phyloP scores from a whole-genome alignment of 2,113 vertebrate genomes.

The Eudyptes chrysolophus region DNA sequence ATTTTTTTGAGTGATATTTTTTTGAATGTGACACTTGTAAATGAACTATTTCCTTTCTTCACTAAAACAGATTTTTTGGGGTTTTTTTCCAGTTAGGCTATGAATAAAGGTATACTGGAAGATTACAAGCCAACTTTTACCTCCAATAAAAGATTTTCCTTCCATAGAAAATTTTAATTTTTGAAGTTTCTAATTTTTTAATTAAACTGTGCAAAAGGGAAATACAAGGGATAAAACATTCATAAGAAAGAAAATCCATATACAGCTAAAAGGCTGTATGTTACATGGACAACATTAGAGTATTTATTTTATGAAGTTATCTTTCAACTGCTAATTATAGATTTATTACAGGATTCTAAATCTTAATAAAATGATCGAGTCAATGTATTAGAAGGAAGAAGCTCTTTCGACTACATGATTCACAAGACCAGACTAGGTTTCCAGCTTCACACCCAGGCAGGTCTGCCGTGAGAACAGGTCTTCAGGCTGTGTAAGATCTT shows the following conservation, averaged over 20 bases:
- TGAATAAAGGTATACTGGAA: not conserved
- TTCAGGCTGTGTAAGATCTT: not conserved
- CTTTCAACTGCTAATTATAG: constrained; percentile 35
- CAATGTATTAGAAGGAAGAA: not conserved
- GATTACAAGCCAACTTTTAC: not conserved
- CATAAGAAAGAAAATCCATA: constrained; percentile 22
- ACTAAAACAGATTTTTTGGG: not conserved
- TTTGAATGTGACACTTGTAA: not conserved
- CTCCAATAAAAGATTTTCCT: not conserved
- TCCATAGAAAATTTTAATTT: not conserved
- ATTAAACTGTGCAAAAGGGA: not conserved
- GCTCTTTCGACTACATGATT: not conserved
- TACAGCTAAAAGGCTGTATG: not conserved
- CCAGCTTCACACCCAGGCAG: not conserved
- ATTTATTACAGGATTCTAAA: constrained; percentile 12
- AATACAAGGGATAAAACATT: not conserved
- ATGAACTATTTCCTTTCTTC: not conserved
- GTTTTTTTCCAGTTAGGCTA: not conserved
- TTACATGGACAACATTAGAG: not conserved
- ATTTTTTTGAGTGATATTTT: not conserved
- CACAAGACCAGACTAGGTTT: not conserved
- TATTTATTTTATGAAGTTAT: constrained; percentile 8
- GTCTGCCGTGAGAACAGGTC: not conserved
- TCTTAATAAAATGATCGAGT: not conserved
- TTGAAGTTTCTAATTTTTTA: not conserved